Base-by-base conservation (phyloP, 2,113 vertebrate species). In the Paratilapia polleni region DNA sequence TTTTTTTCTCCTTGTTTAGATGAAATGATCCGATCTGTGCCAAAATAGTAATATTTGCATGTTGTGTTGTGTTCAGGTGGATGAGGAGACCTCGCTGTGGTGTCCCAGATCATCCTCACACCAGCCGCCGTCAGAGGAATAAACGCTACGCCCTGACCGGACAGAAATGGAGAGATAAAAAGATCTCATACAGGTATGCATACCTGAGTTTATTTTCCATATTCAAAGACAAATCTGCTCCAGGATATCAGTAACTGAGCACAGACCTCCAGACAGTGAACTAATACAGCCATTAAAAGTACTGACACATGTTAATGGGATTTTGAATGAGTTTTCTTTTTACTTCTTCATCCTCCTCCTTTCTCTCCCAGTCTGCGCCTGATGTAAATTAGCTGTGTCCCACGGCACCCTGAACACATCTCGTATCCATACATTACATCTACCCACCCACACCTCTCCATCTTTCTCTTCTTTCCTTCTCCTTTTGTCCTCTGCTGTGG, bases 121-220 rank as follows among this genome's bases (percentile, higher is more conserved):
- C 96, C 86, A 97, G 96, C 91, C 96, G 90, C 2, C 96, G 95
- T 79, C 95, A 97, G 88, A 97, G 98, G 94, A 98, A 97, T 86
- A 99, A 98, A 91, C 97, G 98, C 34, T 99, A 98, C n/a, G 98
- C 98, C 0, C 96, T 99, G 84, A 99, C 98, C 1, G 98, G 98
- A 12, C 98, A 99, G 88, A 99, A 97, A 73, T 99, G 98, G 98
- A 97, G 97, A 24, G 97, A 99, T 83, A 99, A 98, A 77, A 97
- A 97, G 91, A 99, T 99, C 90, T 97, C 97, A 22, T 99, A 99
- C 97, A 99, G 98, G 98, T 99, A 93, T 0, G 19, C 34, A 4
- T 36, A 11, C 22, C 34, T 15, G 36, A 47, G 8, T 26, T 47
- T 9, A 11, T 47, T 47, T 47, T 0, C 64, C 38, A 68, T 26